Percentiles rank a stretch among this genome's conserved stretches.
Evolutionary conservation across 2,888 invertebrate genomes (phyloP).

Genomic region (Saturnia pavonia): DNA sequence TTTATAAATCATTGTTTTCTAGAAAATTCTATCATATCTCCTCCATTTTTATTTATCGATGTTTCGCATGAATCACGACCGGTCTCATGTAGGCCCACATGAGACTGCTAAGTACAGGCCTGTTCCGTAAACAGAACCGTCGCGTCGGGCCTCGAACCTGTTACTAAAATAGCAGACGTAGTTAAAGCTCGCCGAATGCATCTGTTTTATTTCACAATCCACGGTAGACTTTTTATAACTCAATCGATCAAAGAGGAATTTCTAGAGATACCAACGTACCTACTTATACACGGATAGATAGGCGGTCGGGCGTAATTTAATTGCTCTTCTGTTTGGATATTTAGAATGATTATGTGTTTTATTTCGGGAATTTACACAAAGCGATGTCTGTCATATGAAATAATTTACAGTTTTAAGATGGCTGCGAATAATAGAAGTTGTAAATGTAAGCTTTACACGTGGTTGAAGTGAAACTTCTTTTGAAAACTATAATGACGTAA

Average conservation of each 20-base stretch:
- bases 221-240: slow-evolving; percentile 31
- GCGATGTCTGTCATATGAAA: neutral
- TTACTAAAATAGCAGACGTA: slow-evolving; percentile 23
- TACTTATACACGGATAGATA: neutral
- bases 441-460: no score
- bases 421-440: no score
- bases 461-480: no score
- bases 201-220: slow-evolving; percentile 50
- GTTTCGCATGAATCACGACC: no score
- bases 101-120: neutral
- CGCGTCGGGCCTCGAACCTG: slow-evolving; percentile 13
- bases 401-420: no score
- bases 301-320: neutral
- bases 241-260: slow-evolving; percentile 31
- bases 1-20: no score
- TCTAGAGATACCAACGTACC: slow-evolving; percentile 20
- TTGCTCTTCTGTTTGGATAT: neutral
- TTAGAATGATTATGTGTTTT: neutral
- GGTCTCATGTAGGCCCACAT: no score
- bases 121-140: slow-evolving; percentile 4
- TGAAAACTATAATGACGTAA: no score
- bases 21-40: no score
- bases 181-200: slow-evolving; percentile 32
- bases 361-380: neutral
- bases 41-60: no score